Percentiles rank a stretch among this genome's conserved stretches.
These are phyloP conservation scores for Brachionus angularis DNA, from an alignment of 1,140 invertebrate species.

Conservation along the genomic window DNA sequence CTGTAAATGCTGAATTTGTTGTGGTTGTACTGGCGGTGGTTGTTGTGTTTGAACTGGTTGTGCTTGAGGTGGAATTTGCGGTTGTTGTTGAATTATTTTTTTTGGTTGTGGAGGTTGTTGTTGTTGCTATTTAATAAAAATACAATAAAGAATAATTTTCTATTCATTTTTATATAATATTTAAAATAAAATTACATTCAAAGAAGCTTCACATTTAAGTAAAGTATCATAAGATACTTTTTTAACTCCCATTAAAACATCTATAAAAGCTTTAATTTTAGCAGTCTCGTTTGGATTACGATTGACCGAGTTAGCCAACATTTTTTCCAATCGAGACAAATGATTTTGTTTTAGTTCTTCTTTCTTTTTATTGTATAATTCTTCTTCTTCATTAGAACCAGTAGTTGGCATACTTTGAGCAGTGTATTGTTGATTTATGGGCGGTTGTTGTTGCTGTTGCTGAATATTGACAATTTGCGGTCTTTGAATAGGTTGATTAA, in stretches of 20 bases:
- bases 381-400: not conserved
- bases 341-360: conserved; percentile 39
- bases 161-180: no score
- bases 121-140: not conserved
- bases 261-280: conserved; percentile 39
- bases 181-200: no score
- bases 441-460: not conserved
- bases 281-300: conserved; percentile 18
- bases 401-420: not conserved
- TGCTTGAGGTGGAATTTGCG: not conserved
- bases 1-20: no score
- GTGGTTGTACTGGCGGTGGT: not conserved
- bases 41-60: not conserved
- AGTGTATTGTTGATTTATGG: not conserved
- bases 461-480: conserved; percentile 4
- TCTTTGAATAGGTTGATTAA: no score
- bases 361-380: conserved; percentile 37
- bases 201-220: conserved; percentile 32
- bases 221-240: conserved; percentile 18
- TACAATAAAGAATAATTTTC: not conserved
- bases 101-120: not conserved
- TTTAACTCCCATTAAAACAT: conserved; percentile 25
- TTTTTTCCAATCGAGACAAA: conserved; percentile 25
- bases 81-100: not conserved
- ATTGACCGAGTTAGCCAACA: not conserved